Evolutionary conservation across 1,140 invertebrate genomes (phyloP).

Genomic region (Drosophila azteca): DNA sequence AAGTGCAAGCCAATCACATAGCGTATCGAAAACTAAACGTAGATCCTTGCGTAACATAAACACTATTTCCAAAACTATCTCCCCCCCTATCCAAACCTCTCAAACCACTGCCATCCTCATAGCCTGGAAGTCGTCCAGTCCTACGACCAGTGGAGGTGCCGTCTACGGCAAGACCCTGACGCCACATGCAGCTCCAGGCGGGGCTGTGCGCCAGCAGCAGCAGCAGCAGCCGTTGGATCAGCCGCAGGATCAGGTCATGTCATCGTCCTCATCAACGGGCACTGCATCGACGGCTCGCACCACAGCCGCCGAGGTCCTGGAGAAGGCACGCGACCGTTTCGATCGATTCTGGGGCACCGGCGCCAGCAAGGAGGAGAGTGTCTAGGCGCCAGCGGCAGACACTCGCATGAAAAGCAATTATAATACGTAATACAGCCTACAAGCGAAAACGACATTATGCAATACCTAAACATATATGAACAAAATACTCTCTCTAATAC

Average conservation of each 20-base stretch:
- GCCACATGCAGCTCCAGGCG: constrained; percentile 52
- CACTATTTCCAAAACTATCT: constrained; percentile 81
- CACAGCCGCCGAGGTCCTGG: constrained; percentile 90
- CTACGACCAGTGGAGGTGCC: constrained; percentile 60
- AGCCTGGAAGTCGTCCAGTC: constrained; percentile 77
- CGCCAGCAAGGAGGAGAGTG: constrained; percentile 79
- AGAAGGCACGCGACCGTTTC: constrained; percentile 92
- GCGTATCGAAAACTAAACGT: constrained; percentile 57
- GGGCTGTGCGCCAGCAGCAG: constrained; percentile 55
- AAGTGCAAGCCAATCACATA: constrained; percentile 62
- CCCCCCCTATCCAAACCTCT: constrained; percentile 59
- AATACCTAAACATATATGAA: constrained; percentile 46
- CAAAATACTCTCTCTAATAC: constrained; percentile 13
- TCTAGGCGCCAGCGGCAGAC: constrained; percentile 47
- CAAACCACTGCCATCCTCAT: constrained; percentile 49
- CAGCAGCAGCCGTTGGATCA: background rate
- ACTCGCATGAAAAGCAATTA: constrained; percentile 18
- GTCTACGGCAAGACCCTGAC: constrained; percentile 70
- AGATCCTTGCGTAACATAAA: constrained; percentile 76
- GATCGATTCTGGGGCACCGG: constrained; percentile 92
- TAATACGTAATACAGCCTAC: constrained; percentile 61
- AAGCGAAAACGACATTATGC: constrained; percentile 43
- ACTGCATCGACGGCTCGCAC: constrained; percentile 84
- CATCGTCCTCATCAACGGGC: constrained; percentile 68
- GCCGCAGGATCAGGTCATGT: constrained; percentile 84